These are phyloP conservation scores for Scaptomyza tumidula DNA, from an alignment of 2,888 invertebrate species.

Conservation along the genomic window DNA sequence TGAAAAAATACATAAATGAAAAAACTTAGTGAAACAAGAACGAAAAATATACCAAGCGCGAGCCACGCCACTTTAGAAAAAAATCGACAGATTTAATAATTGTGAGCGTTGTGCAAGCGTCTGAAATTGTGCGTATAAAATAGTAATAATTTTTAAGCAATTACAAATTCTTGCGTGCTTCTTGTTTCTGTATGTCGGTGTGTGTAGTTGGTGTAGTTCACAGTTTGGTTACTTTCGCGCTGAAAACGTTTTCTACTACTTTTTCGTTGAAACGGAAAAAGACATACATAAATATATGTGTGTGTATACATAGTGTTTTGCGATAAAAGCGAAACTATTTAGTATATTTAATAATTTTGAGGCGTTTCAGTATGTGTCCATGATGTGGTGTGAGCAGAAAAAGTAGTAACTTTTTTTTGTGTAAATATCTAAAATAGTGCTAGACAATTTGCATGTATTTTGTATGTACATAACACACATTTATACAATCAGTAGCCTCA, in stretches of 20 bases:
- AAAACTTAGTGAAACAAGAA: slow-evolving; percentile 68
- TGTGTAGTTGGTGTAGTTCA: slow-evolving; percentile 51
- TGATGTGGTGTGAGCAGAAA: slow-evolving; percentile 18
- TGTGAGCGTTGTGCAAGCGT: slow-evolving; percentile 49
- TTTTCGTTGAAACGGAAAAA: slow-evolving; percentile 43
- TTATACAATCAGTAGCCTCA: slow-evolving; percentile 31
- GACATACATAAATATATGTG: slow-evolving; percentile 12
- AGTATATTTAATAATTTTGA: slow-evolving; percentile 34
- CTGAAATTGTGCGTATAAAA: slow-evolving; percentile 64
- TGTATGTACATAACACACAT: slow-evolving; percentile 46
- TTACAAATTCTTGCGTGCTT: slow-evolving; percentile 75
- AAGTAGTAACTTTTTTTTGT: slow-evolving; percentile 52
- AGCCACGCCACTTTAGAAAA: slow-evolving; percentile 69
- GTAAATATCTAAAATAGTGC: slow-evolving; percentile 76
- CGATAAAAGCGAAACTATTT: slow-evolving; percentile 42
- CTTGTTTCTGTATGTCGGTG: slow-evolving; percentile 45
- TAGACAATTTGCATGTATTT: slow-evolving; percentile 36
- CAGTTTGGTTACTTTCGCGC: slow-evolving; percentile 73
- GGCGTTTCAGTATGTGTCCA: slow-evolving; percentile 23
- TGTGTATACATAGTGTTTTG: slow-evolving; percentile 34
- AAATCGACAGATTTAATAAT: slow-evolving; percentile 46
- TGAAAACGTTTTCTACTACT: slow-evolving; percentile 70
- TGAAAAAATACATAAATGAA: slow-evolving; percentile 74
- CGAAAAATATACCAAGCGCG: slow-evolving; percentile 59
- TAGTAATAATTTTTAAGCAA: slow-evolving; percentile 58